Evolutionary conservation across 2,797 vertebrate species (phyloP).

Genomic region (Loris lydekkerianus): DNA sequence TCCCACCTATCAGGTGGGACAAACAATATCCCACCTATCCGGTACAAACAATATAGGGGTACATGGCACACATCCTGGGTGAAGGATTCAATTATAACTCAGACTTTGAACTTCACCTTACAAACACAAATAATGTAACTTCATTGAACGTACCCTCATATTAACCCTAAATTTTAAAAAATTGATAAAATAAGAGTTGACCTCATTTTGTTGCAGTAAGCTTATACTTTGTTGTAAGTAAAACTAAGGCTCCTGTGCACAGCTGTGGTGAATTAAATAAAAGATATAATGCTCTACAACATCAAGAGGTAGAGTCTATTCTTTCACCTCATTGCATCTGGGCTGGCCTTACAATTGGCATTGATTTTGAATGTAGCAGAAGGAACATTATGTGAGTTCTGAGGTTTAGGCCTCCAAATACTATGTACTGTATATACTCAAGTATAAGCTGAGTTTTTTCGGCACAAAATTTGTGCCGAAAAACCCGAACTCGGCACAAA

Average conservation of each 20-base stretch:
- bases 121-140: no score
- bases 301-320: background rate
- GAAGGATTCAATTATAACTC: no score
- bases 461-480: no score
- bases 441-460: no score
- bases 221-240: background rate
- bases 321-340: background rate
- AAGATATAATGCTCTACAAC: no score
- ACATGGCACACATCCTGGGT: no score
- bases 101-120: no score
- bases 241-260: background rate
- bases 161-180: background rate
- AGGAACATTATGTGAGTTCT: background rate
- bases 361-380: background rate
- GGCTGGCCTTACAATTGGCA: background rate
- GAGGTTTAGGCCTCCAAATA: background rate
- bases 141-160: no score
- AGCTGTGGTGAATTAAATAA: background rate
- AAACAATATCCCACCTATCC: no score
- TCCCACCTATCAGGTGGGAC: no score
- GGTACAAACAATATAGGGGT: no score
- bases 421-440: background rate
- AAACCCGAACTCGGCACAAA: no score
- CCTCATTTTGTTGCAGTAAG: background rate
- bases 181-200: background rate